A percentile compares a stretch with the other conserved stretches of the same genome.
Evolutionary conservation across 2,113 vertebrate genomes (phyloP).

Genomic region (Phalacrocorax brasilianus): DNA sequence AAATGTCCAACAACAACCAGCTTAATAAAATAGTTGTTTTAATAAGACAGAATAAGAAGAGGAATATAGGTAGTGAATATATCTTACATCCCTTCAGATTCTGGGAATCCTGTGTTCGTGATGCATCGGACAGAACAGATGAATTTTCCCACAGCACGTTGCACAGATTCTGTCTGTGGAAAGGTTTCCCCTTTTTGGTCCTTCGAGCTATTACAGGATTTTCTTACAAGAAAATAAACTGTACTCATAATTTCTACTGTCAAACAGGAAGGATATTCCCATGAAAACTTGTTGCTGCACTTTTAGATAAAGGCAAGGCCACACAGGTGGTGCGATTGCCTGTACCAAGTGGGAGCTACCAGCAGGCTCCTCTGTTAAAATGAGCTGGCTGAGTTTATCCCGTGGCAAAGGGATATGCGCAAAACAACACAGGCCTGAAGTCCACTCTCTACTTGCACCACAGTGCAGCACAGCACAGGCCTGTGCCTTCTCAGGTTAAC

Average conservation of each 20-base stretch:
- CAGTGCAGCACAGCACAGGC: not conserved
- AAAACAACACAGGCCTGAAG: not conserved
- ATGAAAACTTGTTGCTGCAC: not conserved
- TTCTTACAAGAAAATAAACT: not conserved
- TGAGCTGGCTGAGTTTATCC: not conserved
- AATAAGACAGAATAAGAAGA: not conserved
- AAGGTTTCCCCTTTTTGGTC: not conserved
- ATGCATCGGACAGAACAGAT: not conserved
- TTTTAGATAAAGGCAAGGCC: too few relatives aligned
- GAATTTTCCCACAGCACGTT: not conserved
- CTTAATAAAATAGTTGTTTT: not conserved
- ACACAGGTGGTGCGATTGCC: not conserved
- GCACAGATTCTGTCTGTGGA: not conserved
- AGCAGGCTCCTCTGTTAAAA: not conserved
- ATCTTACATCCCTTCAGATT: not conserved
- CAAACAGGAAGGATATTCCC: not conserved
- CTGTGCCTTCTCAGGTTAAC: not conserved
- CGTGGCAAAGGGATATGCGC: not conserved
- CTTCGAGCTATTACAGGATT: not conserved
- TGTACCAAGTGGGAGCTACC: not conserved
- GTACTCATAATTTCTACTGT: not conserved
- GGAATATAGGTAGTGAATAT: not conserved
- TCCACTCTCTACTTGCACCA: not conserved
- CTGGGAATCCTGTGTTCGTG: not conserved
- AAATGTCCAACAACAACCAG: not conserved